Evolutionary conservation across 1,140 invertebrate genomes (phyloP), one percentile per base, ranked within the genome.

Genomic region (Whitmania pigra): DNA sequence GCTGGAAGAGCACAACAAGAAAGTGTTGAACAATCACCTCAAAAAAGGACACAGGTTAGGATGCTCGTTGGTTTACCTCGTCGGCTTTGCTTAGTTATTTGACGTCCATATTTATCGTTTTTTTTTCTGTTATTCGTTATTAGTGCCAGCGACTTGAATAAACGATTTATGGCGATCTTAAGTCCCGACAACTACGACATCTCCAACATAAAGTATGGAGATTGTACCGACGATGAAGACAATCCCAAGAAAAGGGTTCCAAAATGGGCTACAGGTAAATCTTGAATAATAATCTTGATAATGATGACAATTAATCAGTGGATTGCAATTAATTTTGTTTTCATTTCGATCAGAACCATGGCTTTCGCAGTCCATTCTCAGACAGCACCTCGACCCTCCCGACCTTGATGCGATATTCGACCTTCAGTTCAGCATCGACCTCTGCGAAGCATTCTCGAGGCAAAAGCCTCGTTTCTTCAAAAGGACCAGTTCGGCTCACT

Each of bases 351-450:
- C 57, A 63, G 57, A 63, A 20, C 22, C 22, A 7, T 20, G 11
- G 57, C 57, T 63, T 22, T 25, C 22, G 20, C 6, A 63, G 11
- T 4, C 22, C 57, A 17, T 63, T 13, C 29, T 25, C 57, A 13
- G 29, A 31, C 57, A 63, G 57, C 57, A 63, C 20, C 57, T 63
- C 11, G 11, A 63, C 57, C 57, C 57, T 13, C 57, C 57, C 20
- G 29, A 63, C 15, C 57, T 63, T 15, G 57, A 63, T 20, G 6
- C 29, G 11, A 63, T 63, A 18, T 63, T 63, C 29, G 57, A 63
- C 20, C 57, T 63, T 31, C 57, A 63, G 57, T 63, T 63, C 57
- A 63, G 57, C 57, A 22, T 63, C 57, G 29, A 63, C 57, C 57
- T 63, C 13, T 63, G 29, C 15, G 13, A 63, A 13, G 57, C 29